These are phyloP conservation scores for Pelodytes ibericus DNA, from an alignment of 2,797 vertebrate genomes.

Conservation along the genomic window DNA sequence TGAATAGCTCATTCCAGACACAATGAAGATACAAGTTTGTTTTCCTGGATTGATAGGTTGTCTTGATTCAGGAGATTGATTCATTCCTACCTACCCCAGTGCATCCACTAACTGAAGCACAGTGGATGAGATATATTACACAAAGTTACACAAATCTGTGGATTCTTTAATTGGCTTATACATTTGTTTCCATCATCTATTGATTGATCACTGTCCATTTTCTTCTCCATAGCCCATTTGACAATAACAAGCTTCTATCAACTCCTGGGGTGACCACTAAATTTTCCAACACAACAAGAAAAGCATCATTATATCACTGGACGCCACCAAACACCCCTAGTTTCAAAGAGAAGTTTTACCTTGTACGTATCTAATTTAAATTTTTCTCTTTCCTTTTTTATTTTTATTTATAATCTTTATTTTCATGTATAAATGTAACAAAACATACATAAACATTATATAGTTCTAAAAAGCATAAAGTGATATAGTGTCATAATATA, in stretches of 20 bases:
- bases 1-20: too few species aligned
- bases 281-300: slow-evolving; percentile 83
- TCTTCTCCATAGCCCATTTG: slow-evolving; percentile 68
- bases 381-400: background rate
- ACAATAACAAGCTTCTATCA: slow-evolving; percentile 77
- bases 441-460: too few species aligned
- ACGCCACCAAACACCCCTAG: slow-evolving; percentile 89
- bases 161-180: background rate
- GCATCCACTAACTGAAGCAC: too few species aligned
- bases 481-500: too few species aligned
- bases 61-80: too few species aligned
- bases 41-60: too few species aligned
- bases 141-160: too few species aligned
- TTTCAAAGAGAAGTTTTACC: slow-evolving; percentile 90
- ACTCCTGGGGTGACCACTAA: slow-evolving; percentile 77
- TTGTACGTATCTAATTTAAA: slow-evolving; percentile 74
- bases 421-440: background rate
- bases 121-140: too few species aligned
- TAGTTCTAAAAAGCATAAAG: too few species aligned
- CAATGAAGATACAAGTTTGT: too few species aligned
- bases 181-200: background rate
- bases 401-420: too few species aligned
- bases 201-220: background rate
- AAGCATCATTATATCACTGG: slow-evolving; percentile 86
- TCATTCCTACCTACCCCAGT: too few species aligned